phyloP scores from a whole-genome alignment of 1,140 invertebrate genomes.

The Atta cephalotes region DNA sequence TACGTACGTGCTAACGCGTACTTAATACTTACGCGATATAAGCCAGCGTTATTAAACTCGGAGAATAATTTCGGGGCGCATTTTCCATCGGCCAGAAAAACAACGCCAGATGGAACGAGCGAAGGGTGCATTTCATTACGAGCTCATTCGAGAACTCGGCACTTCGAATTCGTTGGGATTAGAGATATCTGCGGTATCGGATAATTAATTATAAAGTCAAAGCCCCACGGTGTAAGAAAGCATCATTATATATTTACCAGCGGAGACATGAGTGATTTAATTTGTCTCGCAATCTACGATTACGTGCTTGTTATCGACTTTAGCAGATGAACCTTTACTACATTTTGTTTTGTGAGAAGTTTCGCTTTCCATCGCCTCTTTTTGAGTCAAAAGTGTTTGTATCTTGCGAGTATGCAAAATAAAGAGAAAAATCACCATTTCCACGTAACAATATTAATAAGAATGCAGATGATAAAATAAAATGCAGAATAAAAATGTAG shows the following conservation, averaged over 20 bases:
- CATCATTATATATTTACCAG: slow-evolving; percentile 39
- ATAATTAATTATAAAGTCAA: slow-evolving; percentile 70
- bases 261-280: slow-evolving; percentile 27
- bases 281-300: slow-evolving; percentile 44
- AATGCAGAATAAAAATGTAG: too few relatives aligned
- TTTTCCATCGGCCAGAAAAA: slow-evolving; percentile 64
- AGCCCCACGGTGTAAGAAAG: neutral
- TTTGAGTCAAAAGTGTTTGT: neutral
- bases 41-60: slow-evolving; percentile 69
- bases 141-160: neutral
- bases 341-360: neutral
- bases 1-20: slow-evolving; percentile 65
- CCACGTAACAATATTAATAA: neutral
- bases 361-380: neutral
- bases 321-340: slow-evolving; percentile 33
- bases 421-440: neutral
- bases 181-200: slow-evolving; percentile 60
- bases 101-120: slow-evolving; percentile 51
- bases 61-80: slow-evolving; percentile 51
- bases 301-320: slow-evolving; percentile 39
- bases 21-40: slow-evolving; percentile 71
- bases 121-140: slow-evolving; percentile 76
- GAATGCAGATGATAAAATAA: too few relatives aligned
- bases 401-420: neutral
- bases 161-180: slow-evolving; percentile 59